Evolutionary conservation across 2,113 vertebrate species (phyloP).

Genomic region (Larimichthys polyactis): DNA sequence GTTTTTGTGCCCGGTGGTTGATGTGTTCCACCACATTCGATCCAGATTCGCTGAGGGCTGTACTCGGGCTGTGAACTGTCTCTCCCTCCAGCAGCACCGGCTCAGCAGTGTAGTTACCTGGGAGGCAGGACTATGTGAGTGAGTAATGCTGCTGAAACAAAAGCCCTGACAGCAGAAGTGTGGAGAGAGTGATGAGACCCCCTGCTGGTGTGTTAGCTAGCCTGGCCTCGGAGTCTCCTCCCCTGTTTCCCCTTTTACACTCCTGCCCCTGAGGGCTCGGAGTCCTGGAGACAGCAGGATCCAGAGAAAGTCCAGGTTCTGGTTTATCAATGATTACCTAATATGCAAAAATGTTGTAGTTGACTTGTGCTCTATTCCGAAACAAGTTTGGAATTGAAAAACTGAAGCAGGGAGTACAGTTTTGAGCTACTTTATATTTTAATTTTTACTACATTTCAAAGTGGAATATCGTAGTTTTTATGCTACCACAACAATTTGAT

Average conservation of each 20-base stretch:
- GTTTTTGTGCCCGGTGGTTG: neutral
- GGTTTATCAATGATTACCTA: constrained; percentile 16
- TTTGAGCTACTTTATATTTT: too few relatives aligned
- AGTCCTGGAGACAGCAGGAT: constrained; percentile 33
- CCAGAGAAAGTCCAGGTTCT: constrained; percentile 1
- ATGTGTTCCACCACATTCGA: neutral
- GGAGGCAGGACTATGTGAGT: constrained; percentile 89
- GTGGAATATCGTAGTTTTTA: too few relatives aligned
- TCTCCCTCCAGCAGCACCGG: constrained; percentile 39
- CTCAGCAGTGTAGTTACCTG: constrained; percentile 90
- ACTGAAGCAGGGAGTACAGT: too few relatives aligned
- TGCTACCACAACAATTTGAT: too few relatives aligned
- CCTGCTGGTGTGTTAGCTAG: constrained; percentile 85
- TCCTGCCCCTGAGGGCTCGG: constrained; percentile 50
- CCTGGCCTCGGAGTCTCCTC: constrained; percentile 57
- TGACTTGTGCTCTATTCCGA: neutral
- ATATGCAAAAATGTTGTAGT: neutral
- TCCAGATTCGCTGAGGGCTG: constrained; percentile 4
- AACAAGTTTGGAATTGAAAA: neutral
- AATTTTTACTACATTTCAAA: too few relatives aligned
- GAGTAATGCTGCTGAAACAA: constrained; percentile 93
- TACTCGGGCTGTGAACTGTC: constrained; percentile 1
- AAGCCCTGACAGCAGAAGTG: constrained; percentile 98
- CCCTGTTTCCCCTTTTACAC: constrained; percentile 68
- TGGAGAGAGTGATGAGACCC: constrained; percentile 97